Conservation (phyloP, 2,888 invertebrate species). For the Caenorhabditis afra region DNA sequence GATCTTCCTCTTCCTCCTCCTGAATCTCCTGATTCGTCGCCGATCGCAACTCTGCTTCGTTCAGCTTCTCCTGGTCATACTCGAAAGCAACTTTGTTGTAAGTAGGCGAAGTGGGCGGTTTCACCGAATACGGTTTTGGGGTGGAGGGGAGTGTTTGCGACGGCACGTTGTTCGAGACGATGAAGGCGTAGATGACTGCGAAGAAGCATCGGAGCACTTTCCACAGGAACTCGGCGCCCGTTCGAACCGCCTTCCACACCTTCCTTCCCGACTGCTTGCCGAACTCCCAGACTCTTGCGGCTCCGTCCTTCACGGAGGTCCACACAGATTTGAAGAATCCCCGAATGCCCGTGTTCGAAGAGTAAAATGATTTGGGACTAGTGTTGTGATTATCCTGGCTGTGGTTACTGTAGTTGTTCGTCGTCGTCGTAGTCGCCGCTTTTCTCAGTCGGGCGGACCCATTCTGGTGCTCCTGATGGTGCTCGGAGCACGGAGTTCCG, state of each 20-base stretch:
- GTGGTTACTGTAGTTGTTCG: constrained; percentile 41
- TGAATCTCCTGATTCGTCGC: constrained; percentile 47
- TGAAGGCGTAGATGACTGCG: constrained; percentile 42
- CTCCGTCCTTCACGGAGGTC: constrained; percentile 24
- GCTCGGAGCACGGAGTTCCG: constrained; percentile 35
- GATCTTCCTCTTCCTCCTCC: constrained; percentile 51
- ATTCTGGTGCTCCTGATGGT: constrained; percentile 36
- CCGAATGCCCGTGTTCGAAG: constrained; percentile 44
- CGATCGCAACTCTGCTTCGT: constrained; percentile 27
- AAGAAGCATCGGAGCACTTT: constrained; percentile 38
- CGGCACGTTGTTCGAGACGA: constrained; percentile 55
- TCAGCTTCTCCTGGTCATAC: constrained; percentile 36
- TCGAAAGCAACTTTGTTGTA: constrained; percentile 60
- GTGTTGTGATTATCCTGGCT: constrained; percentile 43
- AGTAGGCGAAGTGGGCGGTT: constrained; percentile 44
- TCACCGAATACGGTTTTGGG: constrained; percentile 57
- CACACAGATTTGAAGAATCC: constrained; percentile 46
- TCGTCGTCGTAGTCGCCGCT: constrained; percentile 4
- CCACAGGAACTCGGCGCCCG: constrained; percentile 29
- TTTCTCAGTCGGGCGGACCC: constrained; percentile 37
- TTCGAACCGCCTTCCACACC: constrained; percentile 32
- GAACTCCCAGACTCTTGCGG: constrained; percentile 29
- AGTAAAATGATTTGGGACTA: constrained; percentile 51
- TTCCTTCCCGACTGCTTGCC: constrained; percentile 19
- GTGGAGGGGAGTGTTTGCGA: constrained; percentile 63